These are phyloP conservation scores for Myzus persicae DNA, from an alignment of 1,140 invertebrate genomes.

Conservation along the genomic window DNA sequence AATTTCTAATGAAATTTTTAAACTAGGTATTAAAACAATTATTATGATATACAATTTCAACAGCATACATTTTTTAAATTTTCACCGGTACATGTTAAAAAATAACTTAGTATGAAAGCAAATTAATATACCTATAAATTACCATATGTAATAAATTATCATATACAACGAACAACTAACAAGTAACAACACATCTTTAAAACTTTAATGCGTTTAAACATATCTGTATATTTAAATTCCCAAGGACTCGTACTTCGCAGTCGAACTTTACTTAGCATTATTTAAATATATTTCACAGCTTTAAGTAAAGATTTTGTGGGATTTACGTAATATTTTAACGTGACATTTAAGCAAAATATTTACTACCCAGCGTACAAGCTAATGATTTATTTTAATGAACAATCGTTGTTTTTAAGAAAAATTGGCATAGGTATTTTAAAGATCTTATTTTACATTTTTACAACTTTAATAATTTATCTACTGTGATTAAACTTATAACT, in stretches of 20 bases:
- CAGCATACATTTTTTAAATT: background rate
- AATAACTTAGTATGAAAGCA: background rate
- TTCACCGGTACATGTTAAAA: background rate
- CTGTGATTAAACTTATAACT: background rate
- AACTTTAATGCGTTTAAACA: background rate
- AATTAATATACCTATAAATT: background rate
- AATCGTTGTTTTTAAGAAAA: background rate
- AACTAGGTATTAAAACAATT: background rate
- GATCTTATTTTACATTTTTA: background rate
- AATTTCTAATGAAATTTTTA: background rate
- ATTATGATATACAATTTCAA: background rate
- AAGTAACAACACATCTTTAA: background rate
- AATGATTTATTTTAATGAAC: background rate
- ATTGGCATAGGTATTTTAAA: background rate
- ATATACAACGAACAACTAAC: background rate
- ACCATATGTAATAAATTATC: background rate
- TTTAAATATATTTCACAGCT: background rate
- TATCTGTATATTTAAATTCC: background rate
- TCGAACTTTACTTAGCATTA: background rate
- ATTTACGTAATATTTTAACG: background rate
- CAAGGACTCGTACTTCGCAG: background rate
- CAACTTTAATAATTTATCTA: background rate
- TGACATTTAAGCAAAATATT: constrained; percentile 10
- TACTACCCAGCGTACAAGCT: background rate
- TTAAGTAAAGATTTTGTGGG: background rate